Conservation (phyloP, 2,113 vertebrate species). For the Zosterops japonicus region DNA sequence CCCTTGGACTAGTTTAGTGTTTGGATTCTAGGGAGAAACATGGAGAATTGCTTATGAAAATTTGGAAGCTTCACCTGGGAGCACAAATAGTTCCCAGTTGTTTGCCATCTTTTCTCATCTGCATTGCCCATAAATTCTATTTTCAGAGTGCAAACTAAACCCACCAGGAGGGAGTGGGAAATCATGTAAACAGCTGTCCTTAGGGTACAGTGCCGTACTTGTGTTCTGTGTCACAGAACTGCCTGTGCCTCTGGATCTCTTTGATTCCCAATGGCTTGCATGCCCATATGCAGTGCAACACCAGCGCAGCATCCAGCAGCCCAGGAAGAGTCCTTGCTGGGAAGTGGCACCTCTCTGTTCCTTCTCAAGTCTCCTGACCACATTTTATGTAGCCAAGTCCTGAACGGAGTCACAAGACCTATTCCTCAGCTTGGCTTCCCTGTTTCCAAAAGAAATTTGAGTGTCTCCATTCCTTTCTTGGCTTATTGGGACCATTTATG, state of each 20-base stretch:
- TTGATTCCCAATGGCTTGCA: neutral
- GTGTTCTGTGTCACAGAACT: neutral
- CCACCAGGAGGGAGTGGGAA: neutral
- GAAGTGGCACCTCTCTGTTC: rapidly evolving
- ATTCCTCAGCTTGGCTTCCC: neutral
- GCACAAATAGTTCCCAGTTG: neutral
- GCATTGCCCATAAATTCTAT: neutral
- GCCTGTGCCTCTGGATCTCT: neutral
- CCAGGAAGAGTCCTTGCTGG: neutral
- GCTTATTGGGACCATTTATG: neutral
- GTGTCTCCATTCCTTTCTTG: neutral
- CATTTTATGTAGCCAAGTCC: neutral
- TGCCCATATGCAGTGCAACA: rapidly evolving
- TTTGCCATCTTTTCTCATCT: neutral
- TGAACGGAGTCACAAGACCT: neutral
- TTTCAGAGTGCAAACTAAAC: neutral
- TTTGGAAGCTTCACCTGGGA: neutral
- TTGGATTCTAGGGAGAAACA: neutral
- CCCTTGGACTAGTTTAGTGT: neutral
- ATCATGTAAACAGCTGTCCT: neutral
- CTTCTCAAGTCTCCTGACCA: neutral
- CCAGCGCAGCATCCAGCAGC: rapidly evolving
- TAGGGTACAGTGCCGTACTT: neutral
- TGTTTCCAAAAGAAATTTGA: neutral
- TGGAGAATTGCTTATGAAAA: neutral